Percentiles rank a stretch among this genome's conserved stretches.
These are phyloP conservation scores for Pangasianodon gigas DNA, from an alignment of 2,113 vertebrate species.

Conservation along the genomic window DNA sequence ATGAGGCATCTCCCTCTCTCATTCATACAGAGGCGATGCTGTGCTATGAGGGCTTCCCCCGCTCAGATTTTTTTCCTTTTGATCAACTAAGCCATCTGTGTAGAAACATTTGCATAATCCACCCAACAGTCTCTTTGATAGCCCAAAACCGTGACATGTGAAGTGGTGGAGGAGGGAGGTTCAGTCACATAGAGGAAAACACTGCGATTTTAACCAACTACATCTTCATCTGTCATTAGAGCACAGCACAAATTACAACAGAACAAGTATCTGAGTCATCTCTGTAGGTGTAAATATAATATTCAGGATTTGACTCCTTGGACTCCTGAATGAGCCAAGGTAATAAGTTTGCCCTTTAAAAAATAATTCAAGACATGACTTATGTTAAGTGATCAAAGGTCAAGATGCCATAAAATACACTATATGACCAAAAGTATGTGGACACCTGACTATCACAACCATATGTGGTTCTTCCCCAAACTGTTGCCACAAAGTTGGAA, in stretches of 20 bases:
- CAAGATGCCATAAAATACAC: not conserved
- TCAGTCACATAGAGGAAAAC: not conserved
- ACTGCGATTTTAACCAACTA: not conserved
- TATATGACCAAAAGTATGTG: too few relatives aligned
- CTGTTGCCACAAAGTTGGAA: not conserved
- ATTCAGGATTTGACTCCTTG: not conserved
- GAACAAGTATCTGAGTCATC: not conserved
- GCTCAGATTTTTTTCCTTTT: slow-evolving; percentile 24
- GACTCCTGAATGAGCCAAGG: too few relatives aligned
- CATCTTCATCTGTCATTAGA: not conserved
- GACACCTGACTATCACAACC: too few relatives aligned
- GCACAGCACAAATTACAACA: not conserved
- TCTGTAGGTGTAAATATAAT: not conserved
- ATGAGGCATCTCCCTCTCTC: slow-evolving; percentile 17
- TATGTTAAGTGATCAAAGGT: not conserved
- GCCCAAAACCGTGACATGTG: not conserved
- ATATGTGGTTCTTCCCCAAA: not conserved
- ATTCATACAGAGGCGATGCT: not conserved
- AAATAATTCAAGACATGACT: not conserved
- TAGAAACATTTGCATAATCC: slow-evolving; percentile 34
- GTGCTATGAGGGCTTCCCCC: slow-evolving; percentile 14
- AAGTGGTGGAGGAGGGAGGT: slow-evolving; percentile 1
- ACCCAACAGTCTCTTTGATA: slow-evolving; percentile 16
- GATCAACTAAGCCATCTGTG: slow-evolving; percentile 4
- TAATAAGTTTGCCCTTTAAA: not conserved